Base-by-base conservation (phyloP, 2,797 vertebrate species). In the Enteromius treurensis region DNA sequence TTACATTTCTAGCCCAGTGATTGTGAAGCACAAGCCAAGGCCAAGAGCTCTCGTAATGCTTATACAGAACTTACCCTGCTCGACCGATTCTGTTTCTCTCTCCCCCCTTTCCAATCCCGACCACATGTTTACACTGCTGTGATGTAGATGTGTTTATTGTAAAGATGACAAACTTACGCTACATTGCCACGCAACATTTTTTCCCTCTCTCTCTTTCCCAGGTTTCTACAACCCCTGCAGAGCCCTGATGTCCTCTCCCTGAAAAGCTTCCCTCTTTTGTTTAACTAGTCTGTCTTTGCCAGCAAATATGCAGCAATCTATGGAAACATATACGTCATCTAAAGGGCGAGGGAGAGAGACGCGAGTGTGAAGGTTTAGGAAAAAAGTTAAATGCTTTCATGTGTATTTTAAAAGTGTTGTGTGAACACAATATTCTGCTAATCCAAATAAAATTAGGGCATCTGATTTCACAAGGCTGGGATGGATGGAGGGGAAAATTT, bases 321-420 rank as follows among this genome's bases (percentile, higher is more conserved):
- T 94, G 92, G 93, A 94, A 94, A 94, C 90, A 93, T 90, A 93
- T 93, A 89, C 68, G 79, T 94, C 93, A 94, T 94, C 88, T 87
- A 69, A 75, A 82, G 55, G 40, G 79, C 32, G 82, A 78, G 79
- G 29, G 76, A 85, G 84, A 89, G 79, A 86, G 81, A 68, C 42
- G 70, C 45, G 69, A 81, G 70, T 45, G 71, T 76, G 58, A 74
- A 82, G 69, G 85, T 90, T 80, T 87, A 83, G 89, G 88, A 88
- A 85, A 87, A 87, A 88, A 75, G 79, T 88, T 91, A 93, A 94
- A 93, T 90, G 90, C 91, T 92, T 92, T 93, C 91, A 92, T 92
- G 90, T 93, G 91, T 92, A 88, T 26, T 92, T 89, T 88, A 82
- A 83, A 86, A 92, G 87, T 90, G 88, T 89, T 88, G 89, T 89